Percentiles rank a stretch among this genome's conserved stretches.
Conservation (phyloP, 1,140 invertebrate genomes). For the Procambarus clarkii region DNA sequence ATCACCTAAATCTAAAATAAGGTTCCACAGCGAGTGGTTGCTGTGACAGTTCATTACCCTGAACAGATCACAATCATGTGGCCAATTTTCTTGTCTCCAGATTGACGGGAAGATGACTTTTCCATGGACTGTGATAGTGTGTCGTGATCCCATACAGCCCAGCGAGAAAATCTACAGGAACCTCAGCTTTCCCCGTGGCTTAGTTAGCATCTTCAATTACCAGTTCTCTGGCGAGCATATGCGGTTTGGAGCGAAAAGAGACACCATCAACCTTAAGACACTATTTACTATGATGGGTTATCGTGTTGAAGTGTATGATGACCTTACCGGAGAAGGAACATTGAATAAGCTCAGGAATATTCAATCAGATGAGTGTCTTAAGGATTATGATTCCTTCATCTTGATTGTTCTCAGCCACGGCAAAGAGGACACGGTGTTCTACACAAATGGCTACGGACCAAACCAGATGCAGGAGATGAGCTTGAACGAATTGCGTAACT, state of each 20-base stretch:
- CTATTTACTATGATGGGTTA: slow-evolving; percentile 46
- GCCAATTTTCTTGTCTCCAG: not conserved
- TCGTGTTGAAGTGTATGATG: slow-evolving; percentile 16
- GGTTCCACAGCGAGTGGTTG: too few relatives aligned
- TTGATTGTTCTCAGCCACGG: slow-evolving; percentile 50
- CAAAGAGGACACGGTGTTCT: slow-evolving; percentile 11
- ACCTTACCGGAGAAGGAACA: slow-evolving; percentile 6
- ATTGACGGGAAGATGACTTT: not conserved
- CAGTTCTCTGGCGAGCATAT: not conserved
- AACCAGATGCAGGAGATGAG: not conserved
- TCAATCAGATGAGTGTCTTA: not conserved
- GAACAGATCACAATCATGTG: too few relatives aligned
- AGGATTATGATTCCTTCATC: slow-evolving; percentile 22
- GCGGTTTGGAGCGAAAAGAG: slow-evolving; percentile 1
- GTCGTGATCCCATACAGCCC: not conserved
- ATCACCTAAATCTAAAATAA: too few relatives aligned
- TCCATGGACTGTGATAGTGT: slow-evolving; percentile 22
- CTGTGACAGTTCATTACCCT: too few relatives aligned
- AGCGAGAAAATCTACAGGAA: slow-evolving; percentile 31
- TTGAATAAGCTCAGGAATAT: not conserved
- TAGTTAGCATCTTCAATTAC: slow-evolving; percentile 50
- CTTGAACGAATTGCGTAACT: slow-evolving; percentile 38
- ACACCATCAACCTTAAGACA: slow-evolving; percentile 30
- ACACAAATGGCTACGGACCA: not conserved
- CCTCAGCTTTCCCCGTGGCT: slow-evolving; percentile 7